Base-by-base conservation (phyloP, 53 echinoderm and acorn worm species). In the Pentamera pediparva region DNA sequence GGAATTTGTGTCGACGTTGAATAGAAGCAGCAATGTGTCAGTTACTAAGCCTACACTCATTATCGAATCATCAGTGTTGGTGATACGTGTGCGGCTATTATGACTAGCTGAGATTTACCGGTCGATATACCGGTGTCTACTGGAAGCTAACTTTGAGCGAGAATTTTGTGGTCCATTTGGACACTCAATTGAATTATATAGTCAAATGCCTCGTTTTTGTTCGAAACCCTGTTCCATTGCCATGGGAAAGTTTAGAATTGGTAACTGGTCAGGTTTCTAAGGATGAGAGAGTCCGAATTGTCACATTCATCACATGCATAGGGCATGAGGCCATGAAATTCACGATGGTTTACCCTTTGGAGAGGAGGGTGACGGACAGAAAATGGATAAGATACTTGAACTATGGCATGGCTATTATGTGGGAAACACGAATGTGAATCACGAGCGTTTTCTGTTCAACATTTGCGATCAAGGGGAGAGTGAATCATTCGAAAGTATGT, bases 231-330 rank as follows among this genome's bases (percentile, higher is more conserved):
- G n/a, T n/a, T n/a, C n/a, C 52, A 20, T 79, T 78, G 35, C 26
- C 77, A 34, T 83, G 77, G 83, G 77, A 77, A 32, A 62, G 35
- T 13, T 84, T 78, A 71, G 84, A 84, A 55, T 78, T 84, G n/a
- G 36, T 84, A 10, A 79, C 78, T 19, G 62, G 62, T 18, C 26
- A 78, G 0, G 74, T 57, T 22, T 32, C 78, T 2, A 40, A 74
- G 10, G n/a, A 43, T 13, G 63, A 72, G 39, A 72, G 41, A 33
- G 15, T 70, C 21, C 31, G 78, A 32, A 47, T 84, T 50, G 84
- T 78, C 12, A 53, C 65, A 19, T 84, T 84, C 29, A 79, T 84
- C 37, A 84, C 85, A 2, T 79, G 79, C 17, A 79, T 84, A 28
- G 85, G 85, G 10, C 6, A 38, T 6, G 74, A 84, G 19, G 79